These are phyloP conservation scores for Vulpes vulpes DNA, from an alignment of 2,113 vertebrate species.

Conservation along the genomic window DNA sequence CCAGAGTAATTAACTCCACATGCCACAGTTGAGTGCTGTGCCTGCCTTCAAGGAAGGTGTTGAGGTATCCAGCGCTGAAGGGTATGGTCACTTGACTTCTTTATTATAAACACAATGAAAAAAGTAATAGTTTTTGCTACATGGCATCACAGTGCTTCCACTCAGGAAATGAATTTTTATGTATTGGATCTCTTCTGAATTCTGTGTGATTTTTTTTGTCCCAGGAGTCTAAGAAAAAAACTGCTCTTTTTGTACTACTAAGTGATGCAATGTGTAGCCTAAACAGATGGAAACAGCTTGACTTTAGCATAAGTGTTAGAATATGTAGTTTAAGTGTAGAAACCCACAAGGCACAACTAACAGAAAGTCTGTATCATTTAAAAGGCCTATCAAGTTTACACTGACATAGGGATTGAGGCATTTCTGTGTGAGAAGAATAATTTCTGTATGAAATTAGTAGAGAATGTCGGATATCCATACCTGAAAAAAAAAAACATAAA, in stretches of 20 bases:
- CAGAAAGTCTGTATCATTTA: conserved; percentile 73
- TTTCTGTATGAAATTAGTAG: neutral
- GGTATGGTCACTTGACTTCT: conserved; percentile 82
- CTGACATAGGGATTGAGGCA: neutral
- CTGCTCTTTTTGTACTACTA: conserved; percentile 82
- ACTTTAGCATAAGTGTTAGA: conserved; percentile 59
- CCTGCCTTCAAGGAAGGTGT: conserved; percentile 80
- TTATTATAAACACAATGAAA: conserved; percentile 83
- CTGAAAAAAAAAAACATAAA: neutral
- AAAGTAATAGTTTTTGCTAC: conserved; percentile 82
- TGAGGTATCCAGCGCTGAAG: conserved; percentile 83
- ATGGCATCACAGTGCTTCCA: conserved; percentile 67
- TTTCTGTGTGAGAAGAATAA: neutral
- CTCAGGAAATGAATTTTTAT: conserved; percentile 86
- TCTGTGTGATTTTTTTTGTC: conserved; percentile 85
- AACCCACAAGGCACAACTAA: conserved; percentile 73
- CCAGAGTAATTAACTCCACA: conserved; percentile 88
- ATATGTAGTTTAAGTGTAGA: conserved; percentile 70
- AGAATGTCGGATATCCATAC: neutral
- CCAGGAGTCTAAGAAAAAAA: conserved; percentile 81
- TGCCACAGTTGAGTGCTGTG: conserved; percentile 75
- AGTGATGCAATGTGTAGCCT: conserved; percentile 76
- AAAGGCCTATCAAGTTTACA: conserved; percentile 71
- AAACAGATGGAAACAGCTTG: conserved; percentile 82
- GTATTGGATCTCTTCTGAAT: conserved; percentile 84